Evolutionary conservation across 2,888 invertebrate species (phyloP).

Genomic region (Drosophila mayaguana): DNA sequence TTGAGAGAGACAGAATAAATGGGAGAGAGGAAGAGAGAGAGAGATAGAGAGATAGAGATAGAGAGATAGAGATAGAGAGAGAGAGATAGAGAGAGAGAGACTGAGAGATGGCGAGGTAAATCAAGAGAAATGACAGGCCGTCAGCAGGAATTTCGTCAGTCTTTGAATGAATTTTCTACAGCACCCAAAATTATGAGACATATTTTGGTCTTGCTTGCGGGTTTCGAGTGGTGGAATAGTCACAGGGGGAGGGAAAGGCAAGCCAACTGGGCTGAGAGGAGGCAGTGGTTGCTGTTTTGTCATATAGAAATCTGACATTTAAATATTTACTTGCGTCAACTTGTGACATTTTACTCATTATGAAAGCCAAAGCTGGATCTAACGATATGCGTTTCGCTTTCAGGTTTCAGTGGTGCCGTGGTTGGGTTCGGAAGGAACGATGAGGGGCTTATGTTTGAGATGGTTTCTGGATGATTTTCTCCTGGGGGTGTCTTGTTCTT

Average conservation of each 20-base stretch:
- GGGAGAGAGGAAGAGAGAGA: conserved; percentile 5
- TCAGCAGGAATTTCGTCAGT: conserved; percentile 44
- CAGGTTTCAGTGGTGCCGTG: conserved; percentile 11
- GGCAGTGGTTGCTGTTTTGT: conserved; percentile 20
- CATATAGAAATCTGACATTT: conserved; percentile 82
- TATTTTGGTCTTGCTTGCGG: conserved; percentile 56
- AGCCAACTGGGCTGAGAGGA: neutral
- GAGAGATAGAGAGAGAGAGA: neutral
- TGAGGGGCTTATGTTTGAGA: neutral
- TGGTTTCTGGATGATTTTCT: conserved; percentile 2
- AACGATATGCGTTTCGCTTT: conserved; percentile 47
- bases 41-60: neutral
- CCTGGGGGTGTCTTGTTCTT: conserved; percentile 6
- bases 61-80: neutral
- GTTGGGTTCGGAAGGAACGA: neutral
- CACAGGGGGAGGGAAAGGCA: neutral
- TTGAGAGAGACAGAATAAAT: conserved; percentile 8
- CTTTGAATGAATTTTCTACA: conserved; percentile 45
- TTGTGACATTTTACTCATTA: conserved; percentile 82
- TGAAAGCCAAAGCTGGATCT: conserved; percentile 42
- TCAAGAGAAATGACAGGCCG: conserved; percentile 16
- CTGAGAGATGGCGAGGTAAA: neutral
- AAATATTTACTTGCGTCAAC: conserved; percentile 83
- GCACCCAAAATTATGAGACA: conserved; percentile 71
- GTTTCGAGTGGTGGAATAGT: neutral